Base-by-base conservation (phyloP, 2,888 invertebrate genomes). In the Temnothorax ravouxi region DNA sequence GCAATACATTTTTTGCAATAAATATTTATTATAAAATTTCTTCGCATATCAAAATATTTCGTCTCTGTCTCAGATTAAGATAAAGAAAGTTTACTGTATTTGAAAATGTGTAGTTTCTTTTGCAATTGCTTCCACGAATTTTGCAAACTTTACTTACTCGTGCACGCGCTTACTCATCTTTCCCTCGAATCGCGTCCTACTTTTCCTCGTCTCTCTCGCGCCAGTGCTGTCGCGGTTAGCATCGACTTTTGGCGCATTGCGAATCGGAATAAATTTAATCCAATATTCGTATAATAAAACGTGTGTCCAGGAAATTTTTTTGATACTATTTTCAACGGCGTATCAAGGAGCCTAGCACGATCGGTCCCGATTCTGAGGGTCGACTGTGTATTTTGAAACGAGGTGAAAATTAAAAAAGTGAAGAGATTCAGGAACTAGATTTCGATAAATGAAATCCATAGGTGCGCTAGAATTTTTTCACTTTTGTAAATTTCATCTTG, bases 101-200 rank as follows among this genome's bases (percentile, higher is more conserved):
- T 41, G 18, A 69, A 54, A 71, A 25, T 29, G 29, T 52, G 38
- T 18, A 38, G 25, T 52, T 76, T 66, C 15, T 18, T 15, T 50
- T 15, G 25, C 15, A 52, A 41, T 52, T 18, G 21, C 38, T 21
- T 11, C 41, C 21, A 15, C n/a, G 18, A 56, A 77, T 44, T 56
- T n/a, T 69, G n/a, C 11, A 44, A 18, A 25, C 18, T 52, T n/a
- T 41, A 44, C 47, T 41, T 38, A 38, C n/a, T 38, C 61, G 41
- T 25, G 62, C n/a, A 44, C 6, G n/a, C 66, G 29, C 29, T 77
- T 77, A 69, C 69, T 71, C 52, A 76, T 76, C 71, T 44, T 9
- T 61, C 18, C 34, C 18, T 77, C 15, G 41, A 54, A 44, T 69
- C 25, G 66, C 11, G 77, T 77, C 69, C 77, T 56, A 69, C 77